A percentile compares a stretch with the other conserved stretches of the same genome.
These are phyloP conservation scores for Synchiropus splendidus DNA, from an alignment of 2,113 vertebrate species.

Conservation along the genomic window DNA sequence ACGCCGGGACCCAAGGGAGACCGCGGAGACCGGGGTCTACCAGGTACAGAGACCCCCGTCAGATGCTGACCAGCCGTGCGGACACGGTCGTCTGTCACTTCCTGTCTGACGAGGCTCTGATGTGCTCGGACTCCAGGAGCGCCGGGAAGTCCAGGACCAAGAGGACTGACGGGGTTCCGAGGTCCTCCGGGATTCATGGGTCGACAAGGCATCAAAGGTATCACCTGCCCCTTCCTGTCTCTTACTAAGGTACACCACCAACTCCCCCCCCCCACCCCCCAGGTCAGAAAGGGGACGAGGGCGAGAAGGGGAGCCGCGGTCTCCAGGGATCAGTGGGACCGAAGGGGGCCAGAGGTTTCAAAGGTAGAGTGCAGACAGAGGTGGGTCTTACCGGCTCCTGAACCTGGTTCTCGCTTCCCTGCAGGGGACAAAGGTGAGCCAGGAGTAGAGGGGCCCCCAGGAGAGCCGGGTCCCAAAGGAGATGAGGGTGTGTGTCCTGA, in stretches of 20 bases:
- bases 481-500: conserved; percentile 49
- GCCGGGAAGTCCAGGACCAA: conserved; percentile 43
- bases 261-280: not conserved
- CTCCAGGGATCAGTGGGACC: conserved; percentile 28
- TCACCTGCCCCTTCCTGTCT: not conserved
- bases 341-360: conserved; percentile 44
- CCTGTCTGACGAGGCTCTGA: not conserved
- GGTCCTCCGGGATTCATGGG: conserved; percentile 53
- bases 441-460: conserved; percentile 35
- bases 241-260: not conserved
- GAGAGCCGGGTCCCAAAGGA: conserved; percentile 40
- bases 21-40: conserved; percentile 40
- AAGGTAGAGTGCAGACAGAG: conserved; percentile 35
- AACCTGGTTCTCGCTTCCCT: not conserved
- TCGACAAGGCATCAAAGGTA: conserved; percentile 57
- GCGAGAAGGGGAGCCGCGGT: conserved; percentile 45
- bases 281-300: conserved; percentile 61
- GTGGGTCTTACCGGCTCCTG: not conserved
- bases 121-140: conserved; percentile 23
- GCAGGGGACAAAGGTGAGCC: conserved; percentile 57
- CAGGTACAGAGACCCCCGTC: conserved; percentile 32
- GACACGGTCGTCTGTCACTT: not conserved
- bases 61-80: not conserved
- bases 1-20: conserved; percentile 49
- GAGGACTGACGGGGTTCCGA: conserved; percentile 39